These are phyloP conservation scores for Chaetogeoica ovagalla DNA, from an alignment of 2,888 invertebrate species.

Conservation along the genomic window DNA sequence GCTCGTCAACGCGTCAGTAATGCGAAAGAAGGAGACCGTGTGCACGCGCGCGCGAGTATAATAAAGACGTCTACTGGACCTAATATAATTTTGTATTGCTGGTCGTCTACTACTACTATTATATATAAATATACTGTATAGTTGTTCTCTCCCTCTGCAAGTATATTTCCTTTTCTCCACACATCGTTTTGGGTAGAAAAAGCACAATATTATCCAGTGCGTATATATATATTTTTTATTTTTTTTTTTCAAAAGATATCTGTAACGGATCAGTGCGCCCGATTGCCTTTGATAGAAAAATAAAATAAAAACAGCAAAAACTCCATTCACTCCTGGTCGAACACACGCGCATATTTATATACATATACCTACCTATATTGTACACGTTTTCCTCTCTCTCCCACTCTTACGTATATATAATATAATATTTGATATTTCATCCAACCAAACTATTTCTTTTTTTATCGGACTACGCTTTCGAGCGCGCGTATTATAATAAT, in stretches of 20 bases:
- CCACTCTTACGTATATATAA: background rate
- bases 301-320: conserved; percentile 37
- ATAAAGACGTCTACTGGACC: conserved; percentile 52
- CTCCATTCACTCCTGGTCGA: conserved; percentile 47
- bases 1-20: conserved; percentile 53
- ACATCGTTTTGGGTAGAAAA: conserved; percentile 17
- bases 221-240: background rate
- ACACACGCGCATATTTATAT: background rate
- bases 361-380: too few species aligned
- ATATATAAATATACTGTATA: too few species aligned
- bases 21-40: conserved; percentile 19
- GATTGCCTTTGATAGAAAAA: conserved; percentile 45
- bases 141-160: too few species aligned
- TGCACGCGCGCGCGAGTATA: background rate
- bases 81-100: conserved; percentile 31
- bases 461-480: background rate
- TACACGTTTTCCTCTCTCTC: conserved; percentile 20
- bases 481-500: background rate
- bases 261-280: conserved; percentile 52
- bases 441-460: background rate
- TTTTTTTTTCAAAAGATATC: conserved; percentile 41
- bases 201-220: conserved; percentile 33
- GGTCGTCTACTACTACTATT: conserved; percentile 14
- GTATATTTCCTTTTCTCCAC: conserved; percentile 1
- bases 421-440: conserved; percentile 22